Evolutionary conservation across 2,113 vertebrate genomes (phyloP).

Genomic region (Gracilinanus agilis): DNA sequence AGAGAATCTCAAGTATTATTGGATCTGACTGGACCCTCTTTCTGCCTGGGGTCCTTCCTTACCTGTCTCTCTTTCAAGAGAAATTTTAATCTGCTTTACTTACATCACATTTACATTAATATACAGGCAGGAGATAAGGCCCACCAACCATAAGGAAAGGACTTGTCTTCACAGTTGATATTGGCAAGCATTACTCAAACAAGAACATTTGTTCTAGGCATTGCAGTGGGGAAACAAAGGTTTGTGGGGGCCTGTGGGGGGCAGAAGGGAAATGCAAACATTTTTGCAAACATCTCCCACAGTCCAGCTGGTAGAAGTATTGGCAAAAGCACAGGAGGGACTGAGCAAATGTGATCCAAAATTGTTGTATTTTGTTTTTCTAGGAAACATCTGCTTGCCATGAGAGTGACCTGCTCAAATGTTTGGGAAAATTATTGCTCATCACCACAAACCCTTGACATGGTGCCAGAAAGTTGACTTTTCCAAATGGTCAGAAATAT

Average conservation of each 20-base stretch:
- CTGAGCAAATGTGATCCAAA: conserved; percentile 43
- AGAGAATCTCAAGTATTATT: background rate
- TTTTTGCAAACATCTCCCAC: conserved; percentile 63
- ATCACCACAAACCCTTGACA: background rate
- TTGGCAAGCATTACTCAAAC: conserved; percentile 58
- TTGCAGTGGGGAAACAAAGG: conserved; percentile 71
- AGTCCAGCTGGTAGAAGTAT: conserved; percentile 63
- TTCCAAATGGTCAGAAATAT: background rate
- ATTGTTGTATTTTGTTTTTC: background rate
- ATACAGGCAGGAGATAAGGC: background rate
- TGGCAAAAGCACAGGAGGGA: conserved; percentile 28
- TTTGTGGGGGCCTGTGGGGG: conserved; percentile 63
- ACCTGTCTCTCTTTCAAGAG: background rate
- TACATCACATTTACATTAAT: background rate
- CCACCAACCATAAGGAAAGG: background rate
- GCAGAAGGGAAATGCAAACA: conserved; percentile 64
- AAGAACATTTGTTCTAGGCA: conserved; percentile 66
- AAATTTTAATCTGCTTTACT: background rate
- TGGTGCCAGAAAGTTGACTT: background rate
- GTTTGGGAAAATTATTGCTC: conserved; percentile 17
- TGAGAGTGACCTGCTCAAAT: conserved; percentile 37
- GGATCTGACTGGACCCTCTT: background rate
- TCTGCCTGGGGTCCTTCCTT: background rate
- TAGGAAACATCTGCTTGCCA: conserved; percentile 4
- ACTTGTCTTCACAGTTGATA: background rate